Percentiles rank a stretch among this genome's conserved stretches.
These are phyloP conservation scores for Icerya purchasi DNA, from an alignment of 2,888 invertebrate species.

Conservation along the genomic window DNA sequence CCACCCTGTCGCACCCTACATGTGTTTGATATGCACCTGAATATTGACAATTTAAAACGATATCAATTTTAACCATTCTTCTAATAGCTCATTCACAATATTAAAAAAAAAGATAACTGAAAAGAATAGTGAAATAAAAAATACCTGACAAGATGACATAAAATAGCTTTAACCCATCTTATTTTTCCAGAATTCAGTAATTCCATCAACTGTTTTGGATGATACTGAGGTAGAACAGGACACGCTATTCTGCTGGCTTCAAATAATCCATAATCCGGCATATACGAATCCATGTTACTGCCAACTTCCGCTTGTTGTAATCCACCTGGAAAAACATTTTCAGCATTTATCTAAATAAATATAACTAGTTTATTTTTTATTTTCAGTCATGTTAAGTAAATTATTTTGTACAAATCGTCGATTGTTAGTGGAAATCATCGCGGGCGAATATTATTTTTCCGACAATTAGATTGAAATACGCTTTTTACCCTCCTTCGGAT, in stretches of 20 bases:
- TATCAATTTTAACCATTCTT: not conserved
- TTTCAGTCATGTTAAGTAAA: too few relatives aligned
- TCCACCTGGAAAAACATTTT: not conserved
- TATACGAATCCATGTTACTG: slow-evolving; percentile 39
- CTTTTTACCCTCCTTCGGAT: too few relatives aligned
- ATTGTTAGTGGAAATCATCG: too few relatives aligned
- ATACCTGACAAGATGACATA: slow-evolving; percentile 82
- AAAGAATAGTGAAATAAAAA: too few relatives aligned
- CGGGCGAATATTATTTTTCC: too few relatives aligned
- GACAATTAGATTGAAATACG: too few relatives aligned
- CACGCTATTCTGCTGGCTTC: slow-evolving; percentile 93
- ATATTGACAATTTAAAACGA: too few relatives aligned
- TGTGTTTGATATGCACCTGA: slow-evolving; percentile 41
- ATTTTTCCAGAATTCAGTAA: slow-evolving; percentile 94
- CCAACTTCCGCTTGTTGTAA: slow-evolving; percentile 12
- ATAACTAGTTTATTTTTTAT: too few relatives aligned
- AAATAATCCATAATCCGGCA: slow-evolving; percentile 86
- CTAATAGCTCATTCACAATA: too few relatives aligned
- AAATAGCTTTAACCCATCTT: slow-evolving; percentile 90
- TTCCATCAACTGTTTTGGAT: slow-evolving; percentile 97
- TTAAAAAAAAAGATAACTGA: too few relatives aligned
- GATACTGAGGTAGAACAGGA: slow-evolving; percentile 94
- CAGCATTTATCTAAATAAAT: too few relatives aligned
- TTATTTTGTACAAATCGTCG: too few relatives aligned
- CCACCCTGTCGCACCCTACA: slow-evolving; percentile 29